These are phyloP conservation scores for Varanus komodoensis DNA, from an alignment of 2,113 vertebrate genomes.

Conservation along the genomic window DNA sequence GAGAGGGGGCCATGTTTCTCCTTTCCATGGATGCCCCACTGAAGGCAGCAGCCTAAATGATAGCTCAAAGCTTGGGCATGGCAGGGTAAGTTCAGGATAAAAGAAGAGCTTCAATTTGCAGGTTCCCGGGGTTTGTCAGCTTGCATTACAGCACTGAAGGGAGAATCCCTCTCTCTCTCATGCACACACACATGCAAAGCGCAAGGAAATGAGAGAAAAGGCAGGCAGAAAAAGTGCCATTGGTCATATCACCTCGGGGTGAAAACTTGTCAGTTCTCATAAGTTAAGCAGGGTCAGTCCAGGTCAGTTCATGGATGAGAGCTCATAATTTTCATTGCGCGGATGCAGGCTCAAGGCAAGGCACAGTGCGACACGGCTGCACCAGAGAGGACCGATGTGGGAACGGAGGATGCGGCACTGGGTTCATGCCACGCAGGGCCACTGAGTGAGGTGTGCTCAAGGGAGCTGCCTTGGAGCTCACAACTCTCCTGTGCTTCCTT, in stretches of 20 bases:
- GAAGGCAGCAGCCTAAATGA: neutral
- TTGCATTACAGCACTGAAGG: neutral
- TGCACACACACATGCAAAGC: neutral
- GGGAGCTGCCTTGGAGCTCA: neutral
- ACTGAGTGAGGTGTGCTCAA: neutral
- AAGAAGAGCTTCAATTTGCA: neutral
- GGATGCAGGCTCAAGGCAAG: rapidly evolving
- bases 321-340: neutral
- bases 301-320: neutral
- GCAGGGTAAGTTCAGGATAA: neutral
- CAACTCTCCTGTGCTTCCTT: neutral
- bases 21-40: neutral
- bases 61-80: neutral
- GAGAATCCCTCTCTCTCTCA: neutral
- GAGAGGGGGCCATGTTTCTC: neutral
- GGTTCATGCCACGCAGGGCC: too few relatives aligned
- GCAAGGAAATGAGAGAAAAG: neutral
- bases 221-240: neutral
- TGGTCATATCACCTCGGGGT: neutral
- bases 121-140: slow-evolving; percentile 18
- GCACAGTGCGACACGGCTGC: neutral
- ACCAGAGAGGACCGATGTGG: neutral
- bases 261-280: rapidly evolving
- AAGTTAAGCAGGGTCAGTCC: rapidly evolving
- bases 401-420: neutral